These are phyloP conservation scores for Serinus canaria DNA, from an alignment of 2,113 vertebrate genomes.

Conservation along the genomic window DNA sequence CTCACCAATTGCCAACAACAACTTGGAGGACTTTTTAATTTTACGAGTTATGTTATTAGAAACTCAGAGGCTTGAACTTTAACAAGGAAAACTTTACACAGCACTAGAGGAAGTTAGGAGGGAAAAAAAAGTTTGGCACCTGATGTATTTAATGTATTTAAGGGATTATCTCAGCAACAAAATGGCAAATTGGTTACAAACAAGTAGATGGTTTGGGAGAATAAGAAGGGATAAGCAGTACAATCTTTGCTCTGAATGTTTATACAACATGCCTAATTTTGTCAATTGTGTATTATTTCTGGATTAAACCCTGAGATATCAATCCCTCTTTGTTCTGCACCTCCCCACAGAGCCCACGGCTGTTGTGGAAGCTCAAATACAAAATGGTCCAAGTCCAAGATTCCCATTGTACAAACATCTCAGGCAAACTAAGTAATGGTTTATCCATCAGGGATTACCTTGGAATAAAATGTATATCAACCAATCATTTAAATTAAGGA, in stretches of 20 bases:
- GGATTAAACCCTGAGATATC: conserved; percentile 17
- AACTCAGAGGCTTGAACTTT: neutral
- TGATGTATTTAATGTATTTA: neutral
- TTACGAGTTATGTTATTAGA: neutral
- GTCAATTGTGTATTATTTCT: conserved; percentile 26
- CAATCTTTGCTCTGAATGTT: conserved; percentile 11
- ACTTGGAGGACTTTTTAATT: neutral
- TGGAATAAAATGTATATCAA: neutral
- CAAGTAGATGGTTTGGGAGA: conserved; percentile 15
- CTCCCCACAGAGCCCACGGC: neutral
- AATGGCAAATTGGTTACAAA: neutral
- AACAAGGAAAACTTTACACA: neutral
- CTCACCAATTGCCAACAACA: neutral
- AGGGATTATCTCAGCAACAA: conserved; percentile 13
- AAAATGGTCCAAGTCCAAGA: neutral
- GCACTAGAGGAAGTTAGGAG: neutral
- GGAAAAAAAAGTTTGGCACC: neutral
- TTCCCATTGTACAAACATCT: neutral
- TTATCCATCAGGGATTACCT: neutral
- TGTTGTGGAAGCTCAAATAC: neutral
- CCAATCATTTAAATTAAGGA: neutral
- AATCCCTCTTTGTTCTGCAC: neutral
- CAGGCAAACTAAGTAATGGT: neutral
- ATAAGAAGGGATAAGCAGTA: conserved; percentile 27
- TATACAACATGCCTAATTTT: conserved; percentile 18